These are phyloP conservation scores for Macaca fascicularis DNA, from an alignment of 2,113 vertebrate genomes.

Conservation along the genomic window T2T-MFA8v1.1 NC_088377.1:37363501-37364000, in stretches of 20 bases:
- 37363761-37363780: not conserved
- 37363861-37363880: not conserved
- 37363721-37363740: not conserved
- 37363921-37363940: rapidly evolving
- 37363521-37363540: not conserved
- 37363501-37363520: not conserved
- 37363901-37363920: not conserved
- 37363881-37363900: not conserved
- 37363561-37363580: not conserved
- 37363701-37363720: not conserved
- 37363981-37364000: not conserved
- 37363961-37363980: not conserved
- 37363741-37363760: not conserved
- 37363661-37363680: not conserved
- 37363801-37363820: not conserved
- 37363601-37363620: rapidly evolving
- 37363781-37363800: not conserved
- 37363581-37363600: not conserved
- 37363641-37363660: not conserved
- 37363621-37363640: not conserved
- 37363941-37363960: not conserved
- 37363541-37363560: not conserved
- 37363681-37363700: not conserved
- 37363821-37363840: too few relatives aligned
- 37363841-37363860: not conserved